Evolutionary conservation across 2,797 vertebrate genomes (phyloP).

Genomic region (Glossophaga mutica): DNA sequence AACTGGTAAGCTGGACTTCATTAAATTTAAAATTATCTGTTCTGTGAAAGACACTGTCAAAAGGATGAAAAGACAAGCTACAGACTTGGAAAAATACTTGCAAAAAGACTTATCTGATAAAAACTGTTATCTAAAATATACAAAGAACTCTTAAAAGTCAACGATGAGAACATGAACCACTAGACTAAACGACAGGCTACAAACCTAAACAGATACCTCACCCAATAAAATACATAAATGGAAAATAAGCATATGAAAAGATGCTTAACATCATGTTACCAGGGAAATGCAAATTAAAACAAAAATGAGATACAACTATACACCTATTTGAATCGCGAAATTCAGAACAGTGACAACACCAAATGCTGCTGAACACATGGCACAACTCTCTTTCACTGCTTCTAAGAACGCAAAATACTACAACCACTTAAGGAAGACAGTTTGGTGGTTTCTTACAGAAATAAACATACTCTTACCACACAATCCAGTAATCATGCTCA

Average conservation of each 20-base stretch:
- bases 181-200: background rate
- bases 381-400: no score
- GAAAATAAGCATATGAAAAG: background rate
- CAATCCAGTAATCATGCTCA: background rate
- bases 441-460: background rate
- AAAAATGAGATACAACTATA: background rate
- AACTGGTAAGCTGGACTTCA: no score
- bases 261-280: background rate
- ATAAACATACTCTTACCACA: background rate
- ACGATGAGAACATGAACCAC: background rate
- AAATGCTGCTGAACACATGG: no score
- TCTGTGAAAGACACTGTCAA: no score
- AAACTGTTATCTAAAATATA: background rate
- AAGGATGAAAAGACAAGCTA: background rate
- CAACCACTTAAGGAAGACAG: no score
- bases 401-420: no score
- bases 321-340: no score
- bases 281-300: background rate
- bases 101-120: background rate
- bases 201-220: slow-evolving; percentile 1
- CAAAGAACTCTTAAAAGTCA: background rate
- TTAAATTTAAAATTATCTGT: no score
- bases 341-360: no score
- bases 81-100: background rate
- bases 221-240: background rate